Evolutionary conservation across 2,113 vertebrate genomes (phyloP).

Genomic region (Rhegmatorhina hoffmannsi): DNA sequence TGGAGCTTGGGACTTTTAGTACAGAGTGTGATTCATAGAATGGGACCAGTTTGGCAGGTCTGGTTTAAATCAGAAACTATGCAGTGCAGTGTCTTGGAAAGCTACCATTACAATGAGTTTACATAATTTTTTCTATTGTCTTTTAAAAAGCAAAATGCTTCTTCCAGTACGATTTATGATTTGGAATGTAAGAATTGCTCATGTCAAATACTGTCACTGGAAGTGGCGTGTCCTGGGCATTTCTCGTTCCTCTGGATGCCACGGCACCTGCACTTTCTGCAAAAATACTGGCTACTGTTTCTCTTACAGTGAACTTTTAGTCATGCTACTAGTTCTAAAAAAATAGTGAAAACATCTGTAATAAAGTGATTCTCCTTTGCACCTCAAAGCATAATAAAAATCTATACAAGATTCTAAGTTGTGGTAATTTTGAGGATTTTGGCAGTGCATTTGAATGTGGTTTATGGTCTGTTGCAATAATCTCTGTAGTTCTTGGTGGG

Average conservation of each 20-base stretch:
- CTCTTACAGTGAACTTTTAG: neutral
- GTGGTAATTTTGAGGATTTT: neutral
- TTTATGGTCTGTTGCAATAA: neutral
- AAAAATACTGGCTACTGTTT: neutral
- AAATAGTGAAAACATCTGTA: neutral
- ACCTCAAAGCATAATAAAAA: neutral
- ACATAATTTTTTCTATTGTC: neutral
- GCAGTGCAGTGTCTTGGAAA: neutral
- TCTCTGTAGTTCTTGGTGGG: neutral
- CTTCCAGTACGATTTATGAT: neutral
- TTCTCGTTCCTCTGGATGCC: neutral
- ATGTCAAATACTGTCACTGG: neutral
- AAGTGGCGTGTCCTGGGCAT: neutral
- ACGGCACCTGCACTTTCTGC: accelerated
- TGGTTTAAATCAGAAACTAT: neutral
- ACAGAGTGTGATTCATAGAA: neutral
- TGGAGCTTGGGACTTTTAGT: neutral
- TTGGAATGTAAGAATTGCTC: neutral
- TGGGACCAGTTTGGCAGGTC: neutral
- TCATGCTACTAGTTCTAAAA: neutral
- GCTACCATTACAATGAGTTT: neutral
- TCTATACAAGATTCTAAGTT: neutral
- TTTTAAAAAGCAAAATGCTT: neutral
- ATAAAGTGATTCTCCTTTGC: neutral
- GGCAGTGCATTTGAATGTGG: neutral